Conservation (phyloP, 2,113 vertebrate species). For the Rhynchomys soricoides region DNA sequence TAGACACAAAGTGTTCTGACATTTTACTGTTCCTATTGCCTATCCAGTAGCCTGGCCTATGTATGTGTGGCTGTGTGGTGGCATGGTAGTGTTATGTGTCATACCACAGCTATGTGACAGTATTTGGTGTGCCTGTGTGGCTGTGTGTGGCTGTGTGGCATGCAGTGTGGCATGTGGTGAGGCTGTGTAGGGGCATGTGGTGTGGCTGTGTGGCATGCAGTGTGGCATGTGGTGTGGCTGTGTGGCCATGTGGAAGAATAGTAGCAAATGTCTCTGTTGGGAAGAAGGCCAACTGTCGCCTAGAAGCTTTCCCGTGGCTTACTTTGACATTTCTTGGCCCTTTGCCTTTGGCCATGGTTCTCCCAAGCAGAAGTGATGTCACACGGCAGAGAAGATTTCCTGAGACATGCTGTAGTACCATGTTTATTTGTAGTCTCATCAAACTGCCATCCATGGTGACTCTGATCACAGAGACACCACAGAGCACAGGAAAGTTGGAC, state of each 20-base stretch:
- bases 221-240: neutral
- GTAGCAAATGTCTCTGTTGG: neutral
- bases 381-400: neutral
- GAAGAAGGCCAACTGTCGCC: no score
- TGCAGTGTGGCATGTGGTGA: no score
- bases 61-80: neutral
- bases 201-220: neutral
- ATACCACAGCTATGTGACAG: neutral
- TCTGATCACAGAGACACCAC: fast-evolving
- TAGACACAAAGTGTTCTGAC: fast-evolving
- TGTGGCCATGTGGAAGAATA: no score
- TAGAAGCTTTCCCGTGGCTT: neutral
- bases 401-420: fast-evolving
- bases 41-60: fast-evolving
- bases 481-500: neutral
- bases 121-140: neutral
- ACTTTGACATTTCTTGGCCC: no score
- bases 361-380: neutral
- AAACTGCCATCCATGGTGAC: neutral
- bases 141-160: neutral
- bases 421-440: fast-evolving
- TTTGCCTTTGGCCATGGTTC: neutral
- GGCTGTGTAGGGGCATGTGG: no score
- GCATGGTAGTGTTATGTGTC: neutral
- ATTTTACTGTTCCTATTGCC: fast-evolving